phyloP scores from a whole-genome alignment of 1,140 invertebrate genomes.

The Adoxophyes honmai region DNA sequence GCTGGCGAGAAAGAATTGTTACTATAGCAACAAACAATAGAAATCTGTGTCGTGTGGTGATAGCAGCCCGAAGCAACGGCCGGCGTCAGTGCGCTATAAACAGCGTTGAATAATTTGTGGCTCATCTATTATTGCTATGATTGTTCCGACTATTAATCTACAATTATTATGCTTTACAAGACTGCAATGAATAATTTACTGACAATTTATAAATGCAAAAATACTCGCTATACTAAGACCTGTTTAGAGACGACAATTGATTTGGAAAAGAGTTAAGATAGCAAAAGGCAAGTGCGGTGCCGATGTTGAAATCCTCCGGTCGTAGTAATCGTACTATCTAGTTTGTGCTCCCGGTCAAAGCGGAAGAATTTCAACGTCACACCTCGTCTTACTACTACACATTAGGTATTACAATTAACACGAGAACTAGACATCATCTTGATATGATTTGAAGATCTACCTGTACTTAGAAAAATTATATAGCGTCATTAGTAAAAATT shows the following conservation, averaged over 20 bases:
- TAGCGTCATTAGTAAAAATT: slow-evolving; percentile 62
- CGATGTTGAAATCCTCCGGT: slow-evolving; percentile 16
- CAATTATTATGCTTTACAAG: slow-evolving; percentile 35
- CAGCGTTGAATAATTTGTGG: neutral
- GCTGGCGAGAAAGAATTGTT: too few relatives aligned
- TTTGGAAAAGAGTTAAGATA: slow-evolving; percentile 13
- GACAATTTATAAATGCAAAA: slow-evolving; percentile 42
- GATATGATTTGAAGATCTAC: slow-evolving; percentile 70
- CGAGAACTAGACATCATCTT: slow-evolving; percentile 49
- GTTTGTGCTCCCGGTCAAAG: slow-evolving; percentile 33
- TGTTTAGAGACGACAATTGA: slow-evolving; percentile 7
- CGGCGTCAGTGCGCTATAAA: too few relatives aligned
- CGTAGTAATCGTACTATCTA: slow-evolving; percentile 15
- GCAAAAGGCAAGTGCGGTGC: slow-evolving; percentile 27
- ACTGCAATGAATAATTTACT: slow-evolving; percentile 19
- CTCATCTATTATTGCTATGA: slow-evolving; percentile 13
- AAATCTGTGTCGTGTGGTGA: too few relatives aligned
- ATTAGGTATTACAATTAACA: slow-evolving; percentile 38
- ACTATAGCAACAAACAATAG: too few relatives aligned
- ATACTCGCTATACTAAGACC: slow-evolving; percentile 27
- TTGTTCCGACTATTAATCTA: slow-evolving; percentile 31
- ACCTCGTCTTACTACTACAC: slow-evolving; percentile 41
- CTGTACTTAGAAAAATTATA: slow-evolving; percentile 69
- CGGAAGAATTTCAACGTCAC: slow-evolving; percentile 18
- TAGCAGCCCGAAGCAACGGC: too few relatives aligned